Percentiles rank a stretch among this genome's conserved stretches.
Evolutionary conservation across 2,113 vertebrate genomes (phyloP).

Genomic region (Oceanodroma tethys): DNA sequence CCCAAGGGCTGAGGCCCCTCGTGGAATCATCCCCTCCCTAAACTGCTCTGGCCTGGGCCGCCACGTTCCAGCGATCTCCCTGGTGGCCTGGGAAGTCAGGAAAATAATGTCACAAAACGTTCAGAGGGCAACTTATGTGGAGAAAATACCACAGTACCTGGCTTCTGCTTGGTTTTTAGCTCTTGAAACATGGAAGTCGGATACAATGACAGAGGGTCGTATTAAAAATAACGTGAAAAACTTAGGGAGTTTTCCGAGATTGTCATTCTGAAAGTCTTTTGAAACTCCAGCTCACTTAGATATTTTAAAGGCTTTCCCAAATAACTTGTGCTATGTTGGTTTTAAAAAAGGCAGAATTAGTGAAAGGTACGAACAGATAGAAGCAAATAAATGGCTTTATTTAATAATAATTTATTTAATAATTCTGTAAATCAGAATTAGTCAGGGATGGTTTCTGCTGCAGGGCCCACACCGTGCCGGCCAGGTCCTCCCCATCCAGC

Average conservation of each 20-base stretch:
- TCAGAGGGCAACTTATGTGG: no score
- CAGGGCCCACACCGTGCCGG: fast-evolving
- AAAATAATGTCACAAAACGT: fast-evolving
- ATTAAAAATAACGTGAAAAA: background rate
- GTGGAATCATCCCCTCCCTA: background rate
- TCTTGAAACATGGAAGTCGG: fast-evolving
- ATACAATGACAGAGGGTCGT: no score
- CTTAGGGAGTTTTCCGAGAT: fast-evolving
- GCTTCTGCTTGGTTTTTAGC: background rate
- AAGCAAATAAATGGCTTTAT: background rate
- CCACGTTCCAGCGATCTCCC: fast-evolving
- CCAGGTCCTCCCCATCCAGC: background rate
- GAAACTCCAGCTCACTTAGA: background rate
- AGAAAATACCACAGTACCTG: background rate
- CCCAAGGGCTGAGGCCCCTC: background rate
- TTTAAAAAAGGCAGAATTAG: background rate
- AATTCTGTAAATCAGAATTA: background rate
- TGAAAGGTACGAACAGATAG: background rate
- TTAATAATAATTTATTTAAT: no score
- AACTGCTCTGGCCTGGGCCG: fast-evolving
- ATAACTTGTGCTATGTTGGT: background rate
- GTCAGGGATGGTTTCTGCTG: background rate
- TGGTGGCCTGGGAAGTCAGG: no score
- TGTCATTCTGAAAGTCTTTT: background rate
- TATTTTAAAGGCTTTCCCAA: background rate